Base-by-base conservation (phyloP, 2,888 invertebrate genomes). In the Sarcophaga rosellei region DNA sequence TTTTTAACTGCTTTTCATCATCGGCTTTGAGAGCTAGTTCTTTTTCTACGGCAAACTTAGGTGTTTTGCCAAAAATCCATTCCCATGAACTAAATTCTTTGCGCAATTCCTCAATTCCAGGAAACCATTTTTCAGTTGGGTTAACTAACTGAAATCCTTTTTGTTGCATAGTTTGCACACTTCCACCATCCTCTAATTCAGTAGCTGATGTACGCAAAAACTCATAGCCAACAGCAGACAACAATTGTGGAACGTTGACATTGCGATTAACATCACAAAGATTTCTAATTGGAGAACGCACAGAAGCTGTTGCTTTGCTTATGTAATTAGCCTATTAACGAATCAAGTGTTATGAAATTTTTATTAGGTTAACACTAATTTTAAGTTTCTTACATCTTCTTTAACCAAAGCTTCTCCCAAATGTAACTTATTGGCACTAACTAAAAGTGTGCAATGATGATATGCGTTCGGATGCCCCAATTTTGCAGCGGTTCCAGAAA, bases 401-500 rank as follows among this genome's bases (percentile, higher is more conserved):
- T 95, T 96, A 84, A 95, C 95, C 85, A 98, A 95, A 81, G 96
- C 95, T 89, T 95, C 94, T 89, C 95, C 95, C 91, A 98, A 94
- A 92, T 95, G 95, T 88, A 95, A 93, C 93, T 97, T 97, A 92
- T 98, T 96, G 87, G 97, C 97, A 91, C 97, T 95, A 86, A 99
- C 97, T 92, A 99, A 94, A 88, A 99, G 95, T 4, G 99, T 99
- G 93, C 98, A 98, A 93, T 99, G 99, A 93, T 99, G 99, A 94
- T 99, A 99, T n/a, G 98, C 97, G 91, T 96, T 96, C 12, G 96
- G 95, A 88, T 96, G 95, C 84, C 98, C 98, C 83, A 99, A 94
- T 94, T 98, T 98, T 1, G 99, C 97, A 72, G 99, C 99, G 73
- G 98, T 98, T 89, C 99, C 99, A 90, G 99, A 99, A 89, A 99